Percentiles rank a stretch among this genome's conserved stretches.
Conservation (phyloP, 2,888 invertebrate genomes). For the Anagyrus pseudococci region DNA sequence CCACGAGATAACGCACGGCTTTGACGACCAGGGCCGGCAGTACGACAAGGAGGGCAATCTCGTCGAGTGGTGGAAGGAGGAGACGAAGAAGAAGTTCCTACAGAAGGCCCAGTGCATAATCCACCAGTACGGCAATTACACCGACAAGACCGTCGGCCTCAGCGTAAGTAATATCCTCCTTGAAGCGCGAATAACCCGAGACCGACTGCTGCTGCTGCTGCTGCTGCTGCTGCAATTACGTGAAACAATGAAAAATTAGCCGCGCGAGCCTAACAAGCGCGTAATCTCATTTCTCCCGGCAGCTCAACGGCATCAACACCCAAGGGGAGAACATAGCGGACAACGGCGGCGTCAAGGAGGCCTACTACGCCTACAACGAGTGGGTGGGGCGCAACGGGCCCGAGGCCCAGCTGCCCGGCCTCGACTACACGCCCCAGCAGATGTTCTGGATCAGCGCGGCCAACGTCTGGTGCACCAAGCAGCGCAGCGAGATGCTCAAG, state of each 20-base stretch:
- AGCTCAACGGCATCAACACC: constrained; percentile 86
- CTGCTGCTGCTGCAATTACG: neutral
- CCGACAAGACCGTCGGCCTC: constrained; percentile 76
- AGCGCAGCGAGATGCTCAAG: constrained; percentile 73
- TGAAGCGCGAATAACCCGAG: neutral
- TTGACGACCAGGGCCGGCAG: constrained; percentile 87
- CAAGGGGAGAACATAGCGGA: constrained; percentile 96
- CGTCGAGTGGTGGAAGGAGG: constrained; percentile 90
- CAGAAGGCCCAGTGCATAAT: constrained; percentile 90
- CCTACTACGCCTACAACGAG: constrained; percentile 82
- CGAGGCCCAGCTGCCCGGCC: constrained; percentile 74
- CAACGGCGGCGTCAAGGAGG: constrained; percentile 90
- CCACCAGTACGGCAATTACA: constrained; percentile 91
- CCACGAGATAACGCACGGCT: constrained; percentile 91
- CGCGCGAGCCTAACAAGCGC: too few species aligned
- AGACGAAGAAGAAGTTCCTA: constrained; percentile 82
- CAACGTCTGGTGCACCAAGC: constrained; percentile 69
- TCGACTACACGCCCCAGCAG: constrained; percentile 73
- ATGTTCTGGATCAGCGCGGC: constrained; percentile 69
- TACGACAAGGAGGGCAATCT: constrained; percentile 92
- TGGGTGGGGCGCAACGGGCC: constrained; percentile 73
- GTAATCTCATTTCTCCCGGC: neutral
- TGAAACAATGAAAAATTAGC: neutral
- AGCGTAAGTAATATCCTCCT: constrained; percentile 66
- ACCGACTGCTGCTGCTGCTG: neutral